Evolutionary conservation across 2,888 invertebrate genomes (phyloP), one percentile per base, ranked within the genome.

Genomic region (Troglohyphantes excavatus): DNA sequence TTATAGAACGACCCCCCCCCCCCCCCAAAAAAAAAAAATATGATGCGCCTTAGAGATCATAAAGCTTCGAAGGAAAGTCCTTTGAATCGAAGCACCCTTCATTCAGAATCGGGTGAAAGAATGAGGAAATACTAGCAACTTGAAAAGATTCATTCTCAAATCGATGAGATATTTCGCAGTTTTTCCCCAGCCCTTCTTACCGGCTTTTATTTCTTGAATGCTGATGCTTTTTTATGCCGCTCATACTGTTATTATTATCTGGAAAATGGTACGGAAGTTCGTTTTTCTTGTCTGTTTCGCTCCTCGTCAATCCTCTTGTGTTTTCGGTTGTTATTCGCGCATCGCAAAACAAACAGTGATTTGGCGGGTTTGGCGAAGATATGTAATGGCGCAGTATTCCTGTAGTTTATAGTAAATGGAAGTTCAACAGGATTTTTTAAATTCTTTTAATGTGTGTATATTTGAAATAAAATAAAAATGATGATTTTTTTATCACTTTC

Each of bases 151-250:
- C 39, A n/a, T 67, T 17, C 46, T 46, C 9, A 39, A 79, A 53
- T 79, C 67, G 79, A 68, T 79, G 68, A 39, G 46, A 68, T 79
- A 79, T 79, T 79, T 68, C 27, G 46, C 79, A 63, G 76, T 79
- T 79, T 79, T 17, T 17, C 11, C 11, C 9, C 3, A 7, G 3
- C 46, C 46, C 33, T 9, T 46, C 46, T 46, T 33, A n/a, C 27
- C 21, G n/a, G 11, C 43, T 19, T 27, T 79, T 11, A 11, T 33
- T 75, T 75, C 11, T 61, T 6, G 78, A 59, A 59, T 59, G n/a
- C 65, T 17, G 65, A 39, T 78, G 43, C 26, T 61, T n/a, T 19
- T 13, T 61, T 46, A 17, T 11, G 53, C 13, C 46, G 2, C 19
- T 46, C 29, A 6, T 17, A 39, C 19, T 61, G 9, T 61, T 59